Percentiles rank a stretch among this genome's conserved stretches.
Conservation (phyloP, 2,888 invertebrate species). For the Dryomyza anilis region DNA sequence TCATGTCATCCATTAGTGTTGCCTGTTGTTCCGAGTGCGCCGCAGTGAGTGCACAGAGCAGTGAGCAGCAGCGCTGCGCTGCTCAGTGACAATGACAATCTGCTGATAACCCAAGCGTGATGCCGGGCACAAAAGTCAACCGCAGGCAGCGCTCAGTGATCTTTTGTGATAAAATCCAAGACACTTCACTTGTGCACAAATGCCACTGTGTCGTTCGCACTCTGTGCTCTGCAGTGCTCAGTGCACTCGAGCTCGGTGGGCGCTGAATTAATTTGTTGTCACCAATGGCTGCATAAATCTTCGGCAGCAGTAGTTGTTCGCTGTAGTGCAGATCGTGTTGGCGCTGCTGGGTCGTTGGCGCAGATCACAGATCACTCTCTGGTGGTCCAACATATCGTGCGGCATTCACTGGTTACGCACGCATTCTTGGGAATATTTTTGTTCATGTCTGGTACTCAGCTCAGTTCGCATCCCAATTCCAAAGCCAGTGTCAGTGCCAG, state of each 20-base stretch:
- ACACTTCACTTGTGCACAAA: neutral
- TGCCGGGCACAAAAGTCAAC: constrained; percentile 17
- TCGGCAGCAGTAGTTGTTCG: constrained; percentile 4
- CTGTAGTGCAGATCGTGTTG: constrained; percentile 1
- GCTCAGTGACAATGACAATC: constrained; percentile 62
- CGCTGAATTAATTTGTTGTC: constrained; percentile 61
- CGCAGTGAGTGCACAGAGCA: neutral
- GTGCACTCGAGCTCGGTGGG: constrained; percentile 20
- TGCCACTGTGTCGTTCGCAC: constrained; percentile 12
- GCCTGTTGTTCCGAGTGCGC: constrained; percentile 14
- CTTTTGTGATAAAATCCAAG: neutral
- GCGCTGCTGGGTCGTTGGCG: constrained; percentile 3
- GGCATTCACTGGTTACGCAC: neutral
- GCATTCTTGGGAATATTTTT: neutral
- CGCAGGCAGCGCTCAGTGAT: constrained; percentile 24
- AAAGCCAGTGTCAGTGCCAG: neutral
- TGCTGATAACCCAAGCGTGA: constrained; percentile 48
- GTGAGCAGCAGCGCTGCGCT: neutral
- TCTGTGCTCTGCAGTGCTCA: neutral
- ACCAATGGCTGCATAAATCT: constrained; percentile 52
- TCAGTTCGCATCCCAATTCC: neutral
- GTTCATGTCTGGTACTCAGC: neutral
- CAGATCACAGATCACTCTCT: no score
- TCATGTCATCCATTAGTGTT: constrained; percentile 62
- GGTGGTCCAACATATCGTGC: constrained; percentile 21